Evolutionary conservation across 2,797 vertebrate genomes (phyloP).

Genomic region (Lemur catta): DNA sequence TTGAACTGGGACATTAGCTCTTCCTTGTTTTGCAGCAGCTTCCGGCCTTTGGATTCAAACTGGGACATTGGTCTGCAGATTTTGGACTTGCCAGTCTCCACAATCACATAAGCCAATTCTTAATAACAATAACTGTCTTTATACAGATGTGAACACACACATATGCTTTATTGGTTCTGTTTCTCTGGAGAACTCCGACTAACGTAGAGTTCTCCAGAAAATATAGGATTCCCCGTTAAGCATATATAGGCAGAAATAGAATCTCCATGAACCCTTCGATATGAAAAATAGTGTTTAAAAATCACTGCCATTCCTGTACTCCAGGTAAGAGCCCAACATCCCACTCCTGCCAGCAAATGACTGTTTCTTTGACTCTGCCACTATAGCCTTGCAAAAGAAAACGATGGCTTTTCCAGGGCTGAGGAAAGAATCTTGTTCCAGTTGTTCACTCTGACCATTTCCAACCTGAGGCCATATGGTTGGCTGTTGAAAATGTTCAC

Average conservation of each 20-base stretch:
- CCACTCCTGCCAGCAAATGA: not conserved
- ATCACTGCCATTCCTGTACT: not conserved
- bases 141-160: not conserved
- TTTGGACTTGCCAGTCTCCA: not conserved
- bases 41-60: not conserved
- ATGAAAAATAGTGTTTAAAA: not conserved
- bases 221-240: not conserved
- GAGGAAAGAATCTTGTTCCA: conserved; percentile 49
- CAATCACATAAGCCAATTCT: not conserved
- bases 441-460: conserved; percentile 67
- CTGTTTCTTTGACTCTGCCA: conserved; percentile 65
- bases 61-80: not conserved
- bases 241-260: not conserved
- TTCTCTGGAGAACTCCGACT: not conserved
- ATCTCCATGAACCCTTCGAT: not conserved
- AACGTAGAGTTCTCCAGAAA: not conserved
- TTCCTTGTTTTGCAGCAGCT: not conserved
- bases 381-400: not conserved
- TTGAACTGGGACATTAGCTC: not conserved
- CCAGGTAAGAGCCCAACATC: not conserved
- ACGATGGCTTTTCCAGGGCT: conserved; percentile 75
- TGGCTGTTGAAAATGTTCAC: conserved; percentile 79
- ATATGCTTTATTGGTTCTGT: not conserved
- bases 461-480: conserved; percentile 73
- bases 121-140: not conserved